A percentile compares a stretch with the other conserved stretches of the same genome.
phyloP scores from a whole-genome alignment of 37 sponge, comb jelly and placozoan species.

The Sycon ciliatum region DNA sequence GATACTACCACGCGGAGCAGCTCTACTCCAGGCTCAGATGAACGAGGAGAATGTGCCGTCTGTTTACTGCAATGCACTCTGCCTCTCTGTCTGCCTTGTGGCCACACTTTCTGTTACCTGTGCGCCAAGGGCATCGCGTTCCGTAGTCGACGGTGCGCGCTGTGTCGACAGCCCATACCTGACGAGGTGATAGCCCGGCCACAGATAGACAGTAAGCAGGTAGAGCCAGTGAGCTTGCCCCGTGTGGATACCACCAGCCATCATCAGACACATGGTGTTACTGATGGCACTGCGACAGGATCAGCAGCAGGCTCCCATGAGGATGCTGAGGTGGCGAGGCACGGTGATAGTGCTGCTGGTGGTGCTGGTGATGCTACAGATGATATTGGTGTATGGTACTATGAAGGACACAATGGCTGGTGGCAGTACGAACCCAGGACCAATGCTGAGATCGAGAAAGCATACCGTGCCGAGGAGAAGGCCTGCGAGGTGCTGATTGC shows the following conservation, averaged over 20 bases:
- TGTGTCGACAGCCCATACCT: constrained; percentile 64
- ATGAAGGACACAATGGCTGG: constrained; percentile 72
- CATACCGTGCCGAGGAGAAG: constrained; percentile 10
- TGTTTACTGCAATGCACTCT: too few species aligned
- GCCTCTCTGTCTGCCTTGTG: constrained; percentile 72
- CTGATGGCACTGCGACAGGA: too few species aligned
- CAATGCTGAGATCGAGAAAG: constrained; percentile 53
- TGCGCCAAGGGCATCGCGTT: constrained; percentile 77
- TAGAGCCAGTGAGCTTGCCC: too few species aligned
- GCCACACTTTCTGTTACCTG: constrained; percentile 78
- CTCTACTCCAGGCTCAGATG: too few species aligned
- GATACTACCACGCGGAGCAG: too few species aligned
- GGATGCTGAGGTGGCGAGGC: constrained; percentile 21
- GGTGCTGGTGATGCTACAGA: too few species aligned
- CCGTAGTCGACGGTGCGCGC: constrained; percentile 40
- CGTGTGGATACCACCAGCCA: too few species aligned
- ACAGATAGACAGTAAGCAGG: too few species aligned
- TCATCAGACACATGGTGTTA: too few species aligned
- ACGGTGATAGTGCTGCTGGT: background rate
- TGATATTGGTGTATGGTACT: too few species aligned
- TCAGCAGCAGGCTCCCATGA: too few species aligned
- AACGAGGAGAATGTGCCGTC: too few species aligned
- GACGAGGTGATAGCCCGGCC: constrained; percentile 37
- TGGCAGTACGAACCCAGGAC: constrained; percentile 74
- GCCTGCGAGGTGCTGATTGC: constrained; percentile 38